Evolutionary conservation across 2,797 vertebrate genomes (phyloP).

Genomic region (Sebastes kiyomatsui): DNA sequence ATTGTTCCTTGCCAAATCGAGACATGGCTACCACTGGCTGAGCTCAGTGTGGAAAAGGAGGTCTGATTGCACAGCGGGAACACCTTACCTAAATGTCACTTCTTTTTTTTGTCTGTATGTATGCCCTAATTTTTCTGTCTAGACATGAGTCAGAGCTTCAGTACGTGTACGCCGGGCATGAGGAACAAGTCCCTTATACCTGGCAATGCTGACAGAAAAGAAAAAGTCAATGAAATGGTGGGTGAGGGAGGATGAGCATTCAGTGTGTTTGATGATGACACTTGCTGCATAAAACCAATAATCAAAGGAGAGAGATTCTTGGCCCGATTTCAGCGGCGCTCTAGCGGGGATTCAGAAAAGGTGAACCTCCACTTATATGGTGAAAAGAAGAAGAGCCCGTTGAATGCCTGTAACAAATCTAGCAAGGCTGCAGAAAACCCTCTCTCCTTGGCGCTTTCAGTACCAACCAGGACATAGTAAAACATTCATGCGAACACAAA

Average conservation of each 20-base stretch:
- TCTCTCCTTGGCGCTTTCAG: not conserved
- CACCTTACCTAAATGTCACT: constrained; percentile 57
- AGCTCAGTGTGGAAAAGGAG: constrained; percentile 62
- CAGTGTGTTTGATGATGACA: constrained; percentile 58
- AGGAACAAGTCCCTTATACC: constrained; percentile 7
- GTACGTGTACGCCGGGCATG: not conserved
- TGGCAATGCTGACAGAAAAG: not conserved
- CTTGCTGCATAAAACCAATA: constrained; percentile 44
- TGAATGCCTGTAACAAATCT: constrained; percentile 41
- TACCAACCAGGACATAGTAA: constrained; percentile 2
- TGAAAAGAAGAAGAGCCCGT: constrained; percentile 5
- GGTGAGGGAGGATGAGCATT: not conserved
- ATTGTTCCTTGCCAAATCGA: constrained; percentile 54
- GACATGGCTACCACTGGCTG: constrained; percentile 52
- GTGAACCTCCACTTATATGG: not conserved
- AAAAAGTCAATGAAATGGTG: not conserved
- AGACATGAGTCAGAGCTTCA: constrained; percentile 63
- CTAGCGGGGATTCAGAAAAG: constrained; percentile 16
- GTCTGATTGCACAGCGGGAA: constrained; percentile 76
- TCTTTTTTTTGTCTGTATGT: constrained; percentile 34
- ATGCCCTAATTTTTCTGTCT: constrained; percentile 62
- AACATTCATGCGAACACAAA: constrained; percentile 36
- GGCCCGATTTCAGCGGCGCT: constrained; percentile 16
- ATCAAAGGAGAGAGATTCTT: constrained; percentile 57
- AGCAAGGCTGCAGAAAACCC: constrained; percentile 15